phyloP scores from a whole-genome alignment of 2,113 vertebrate genomes.

The Zosterops lateralis region DNA sequence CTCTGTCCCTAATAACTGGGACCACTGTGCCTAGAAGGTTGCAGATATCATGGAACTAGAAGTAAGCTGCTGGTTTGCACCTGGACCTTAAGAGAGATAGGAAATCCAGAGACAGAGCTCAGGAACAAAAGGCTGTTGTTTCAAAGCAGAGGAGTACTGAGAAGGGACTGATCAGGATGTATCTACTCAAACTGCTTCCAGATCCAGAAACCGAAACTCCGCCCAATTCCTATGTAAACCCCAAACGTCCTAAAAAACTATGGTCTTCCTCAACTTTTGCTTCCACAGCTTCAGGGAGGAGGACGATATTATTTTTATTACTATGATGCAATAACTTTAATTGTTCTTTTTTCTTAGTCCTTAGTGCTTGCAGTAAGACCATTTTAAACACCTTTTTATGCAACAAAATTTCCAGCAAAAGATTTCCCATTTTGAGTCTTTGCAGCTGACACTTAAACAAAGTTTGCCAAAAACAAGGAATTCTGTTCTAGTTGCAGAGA shows the following conservation, averaged over 20 bases:
- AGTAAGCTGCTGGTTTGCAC: neutral
- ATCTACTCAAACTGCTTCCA: neutral
- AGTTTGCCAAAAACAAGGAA: neutral
- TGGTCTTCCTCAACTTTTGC: neutral
- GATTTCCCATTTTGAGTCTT: neutral
- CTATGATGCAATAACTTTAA: neutral
- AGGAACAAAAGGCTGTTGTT: neutral
- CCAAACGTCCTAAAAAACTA: neutral
- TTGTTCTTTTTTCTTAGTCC: neutral
- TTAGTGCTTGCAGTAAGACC: neutral
- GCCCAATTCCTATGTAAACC: neutral
- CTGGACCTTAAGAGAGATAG: neutral
- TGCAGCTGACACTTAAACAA: neutral
- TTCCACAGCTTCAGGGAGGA: neutral
- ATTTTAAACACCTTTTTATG: neutral
- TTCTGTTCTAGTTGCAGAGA: neutral
- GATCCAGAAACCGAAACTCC: neutral
- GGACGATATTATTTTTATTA: neutral
- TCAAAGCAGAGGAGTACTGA: neutral
- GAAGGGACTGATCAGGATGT: neutral
- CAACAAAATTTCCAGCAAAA: neutral
- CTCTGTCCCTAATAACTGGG: neutral
- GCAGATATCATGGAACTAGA: neutral
- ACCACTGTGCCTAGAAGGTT: neutral
- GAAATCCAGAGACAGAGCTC: neutral